These are phyloP conservation scores for Dendroctonus ponderosae DNA, from an alignment of 1,140 invertebrate species.

Conservation along the genomic window DNA sequence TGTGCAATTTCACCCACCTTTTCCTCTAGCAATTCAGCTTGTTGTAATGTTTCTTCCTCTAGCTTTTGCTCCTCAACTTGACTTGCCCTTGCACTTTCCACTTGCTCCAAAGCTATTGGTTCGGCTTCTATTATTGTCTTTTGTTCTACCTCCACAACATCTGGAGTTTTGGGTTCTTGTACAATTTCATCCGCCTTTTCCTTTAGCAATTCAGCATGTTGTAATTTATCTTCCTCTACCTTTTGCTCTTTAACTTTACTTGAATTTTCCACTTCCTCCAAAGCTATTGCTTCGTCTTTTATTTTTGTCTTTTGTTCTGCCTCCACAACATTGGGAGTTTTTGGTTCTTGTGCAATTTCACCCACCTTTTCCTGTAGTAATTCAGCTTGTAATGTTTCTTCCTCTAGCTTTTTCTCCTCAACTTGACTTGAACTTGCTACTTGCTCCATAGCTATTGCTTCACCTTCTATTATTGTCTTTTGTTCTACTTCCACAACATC, in stretches of 20 bases:
- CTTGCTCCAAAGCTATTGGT: background rate
- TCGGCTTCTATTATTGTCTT: background rate
- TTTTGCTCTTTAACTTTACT: too few relatives aligned
- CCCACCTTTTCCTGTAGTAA: background rate
- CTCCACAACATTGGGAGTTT: background rate
- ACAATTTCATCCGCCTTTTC: background rate
- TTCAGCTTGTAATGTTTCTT: background rate
- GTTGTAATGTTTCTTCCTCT: background rate
- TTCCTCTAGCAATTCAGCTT: background rate
- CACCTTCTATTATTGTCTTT: background rate
- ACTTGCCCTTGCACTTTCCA: background rate
- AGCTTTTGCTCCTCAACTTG: background rate
- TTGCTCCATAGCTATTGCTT: background rate
- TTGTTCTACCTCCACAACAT: background rate
- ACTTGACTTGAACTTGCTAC: background rate
- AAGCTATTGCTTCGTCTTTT: conserved; percentile 3
- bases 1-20: background rate
- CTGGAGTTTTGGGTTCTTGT: background rate
- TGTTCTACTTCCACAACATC: background rate
- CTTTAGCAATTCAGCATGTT: too few relatives aligned
- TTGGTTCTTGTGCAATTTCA: background rate
- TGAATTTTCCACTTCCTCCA: too few relatives aligned
- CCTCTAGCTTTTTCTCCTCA: background rate
- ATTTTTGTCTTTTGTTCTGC: background rate
- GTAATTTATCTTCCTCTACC: too few relatives aligned